These are phyloP conservation scores for Pseudanteris insignis DNA, from an alignment of 2,888 invertebrate genomes.

Conservation along the genomic window DNA sequence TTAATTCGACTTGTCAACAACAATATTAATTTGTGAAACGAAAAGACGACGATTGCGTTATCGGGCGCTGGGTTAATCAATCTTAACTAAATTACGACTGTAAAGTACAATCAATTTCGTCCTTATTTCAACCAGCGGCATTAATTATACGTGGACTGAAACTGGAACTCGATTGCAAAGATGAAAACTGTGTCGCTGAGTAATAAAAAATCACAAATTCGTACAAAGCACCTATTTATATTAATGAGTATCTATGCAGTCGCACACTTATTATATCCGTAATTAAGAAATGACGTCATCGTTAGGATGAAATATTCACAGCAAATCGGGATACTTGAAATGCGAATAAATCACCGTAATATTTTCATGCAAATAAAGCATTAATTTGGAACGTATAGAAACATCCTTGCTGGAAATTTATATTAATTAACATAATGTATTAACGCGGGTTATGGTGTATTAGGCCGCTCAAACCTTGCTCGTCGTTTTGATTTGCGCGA, in stretches of 20 bases:
- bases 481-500: conserved; percentile 6
- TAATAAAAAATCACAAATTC: too few species aligned
- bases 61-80: conserved; percentile 13
- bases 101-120: conserved; percentile 3
- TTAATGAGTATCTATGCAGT: too few species aligned
- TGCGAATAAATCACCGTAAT: conserved; percentile 7
- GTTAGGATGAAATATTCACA: conserved; percentile 1
- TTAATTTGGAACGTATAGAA: conserved; percentile 10
- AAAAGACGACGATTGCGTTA: conserved; percentile 10
- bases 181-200: too few species aligned
- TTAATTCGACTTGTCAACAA: conserved; percentile 28
- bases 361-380: conserved; percentile 23
- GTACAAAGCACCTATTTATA: too few species aligned
- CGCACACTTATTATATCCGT: too few species aligned
- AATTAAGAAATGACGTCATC: neutral
- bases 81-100: conserved; percentile 11
- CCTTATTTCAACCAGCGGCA: conserved; percentile 2
- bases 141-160: neutral
- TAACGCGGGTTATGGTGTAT: conserved; percentile 7
- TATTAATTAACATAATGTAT: conserved; percentile 22
- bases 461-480: conserved; percentile 6
- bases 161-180: too few species aligned
- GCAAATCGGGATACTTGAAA: conserved; percentile 9
- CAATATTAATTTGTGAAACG: conserved; percentile 16
- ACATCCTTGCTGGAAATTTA: conserved; percentile 15